Evolutionary conservation across 2,888 invertebrate genomes (phyloP).

Genomic region (Morpho deidamia): DNA sequence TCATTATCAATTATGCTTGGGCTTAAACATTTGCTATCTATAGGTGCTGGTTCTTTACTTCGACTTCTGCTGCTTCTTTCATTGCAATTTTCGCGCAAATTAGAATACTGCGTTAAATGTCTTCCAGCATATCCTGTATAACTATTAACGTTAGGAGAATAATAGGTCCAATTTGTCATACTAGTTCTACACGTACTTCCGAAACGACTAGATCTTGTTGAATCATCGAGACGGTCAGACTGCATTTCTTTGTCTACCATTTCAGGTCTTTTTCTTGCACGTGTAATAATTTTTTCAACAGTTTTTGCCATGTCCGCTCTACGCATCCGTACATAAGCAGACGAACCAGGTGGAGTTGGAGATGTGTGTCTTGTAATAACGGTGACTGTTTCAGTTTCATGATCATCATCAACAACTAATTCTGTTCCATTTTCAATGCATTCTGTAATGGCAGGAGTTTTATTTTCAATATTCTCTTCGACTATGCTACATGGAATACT

Average conservation of each 20-base stretch:
- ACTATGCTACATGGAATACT: conserved; percentile 35
- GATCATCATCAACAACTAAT: conserved; percentile 34
- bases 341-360: conserved; percentile 84
- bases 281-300: conserved; percentile 82
- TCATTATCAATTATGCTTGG: conserved; percentile 39
- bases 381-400: conserved; percentile 70
- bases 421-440: conserved; percentile 28
- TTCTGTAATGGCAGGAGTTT: conserved; percentile 31
- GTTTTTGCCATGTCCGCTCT: conserved; percentile 86
- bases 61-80: conserved; percentile 59
- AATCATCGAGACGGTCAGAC: conserved; percentile 84
- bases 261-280: conserved; percentile 74
- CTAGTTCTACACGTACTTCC: conserved; percentile 77
- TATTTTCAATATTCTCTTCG: conserved; percentile 31
- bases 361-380: conserved; percentile 88
- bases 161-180: conserved; percentile 81
- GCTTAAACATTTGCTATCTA: conserved; percentile 38
- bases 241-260: conserved; percentile 86
- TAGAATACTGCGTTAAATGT: conserved; percentile 67
- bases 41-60: conserved; percentile 52
- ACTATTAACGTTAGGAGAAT: conserved; percentile 62
- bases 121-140: conserved; percentile 70
- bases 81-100: conserved; percentile 49
- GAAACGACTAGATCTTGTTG: conserved; percentile 82
- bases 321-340: conserved; percentile 80